Conservation (phyloP, 2,888 invertebrate species). For the Zeuzera pyrina region DNA sequence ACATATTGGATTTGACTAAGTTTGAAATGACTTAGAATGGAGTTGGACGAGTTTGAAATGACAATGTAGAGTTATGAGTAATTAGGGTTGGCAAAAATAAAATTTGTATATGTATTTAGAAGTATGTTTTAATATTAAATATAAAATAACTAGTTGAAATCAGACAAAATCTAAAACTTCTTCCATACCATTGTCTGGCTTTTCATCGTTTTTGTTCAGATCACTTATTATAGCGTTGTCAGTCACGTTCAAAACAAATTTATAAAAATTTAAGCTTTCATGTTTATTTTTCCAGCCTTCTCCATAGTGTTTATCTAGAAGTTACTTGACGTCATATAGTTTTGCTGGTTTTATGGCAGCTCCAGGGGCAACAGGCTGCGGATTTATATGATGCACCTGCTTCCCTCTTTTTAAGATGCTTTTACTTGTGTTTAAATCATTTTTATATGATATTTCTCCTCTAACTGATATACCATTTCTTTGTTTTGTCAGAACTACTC, state of each 20-base stretch:
- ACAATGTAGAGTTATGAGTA: background rate
- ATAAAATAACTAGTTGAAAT: background rate
- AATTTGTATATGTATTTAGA: background rate
- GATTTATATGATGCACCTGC: conserved; percentile 3
- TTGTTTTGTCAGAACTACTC: conserved; percentile 1
- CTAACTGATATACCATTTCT: conserved; percentile 4
- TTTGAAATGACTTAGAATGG: background rate
- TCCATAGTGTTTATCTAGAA: conserved; percentile 6
- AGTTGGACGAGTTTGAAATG: background rate
- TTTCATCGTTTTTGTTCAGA: background rate
- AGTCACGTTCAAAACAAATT: conserved; percentile 2
- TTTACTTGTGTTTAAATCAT: conserved; percentile 3
- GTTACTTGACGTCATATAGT: conserved; percentile 1
- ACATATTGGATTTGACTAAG: background rate
- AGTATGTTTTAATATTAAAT: background rate
- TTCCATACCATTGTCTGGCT: conserved; percentile 4
- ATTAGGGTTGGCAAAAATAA: background rate
- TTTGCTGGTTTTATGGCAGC: conserved; percentile 1
- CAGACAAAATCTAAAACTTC: conserved; percentile 10
- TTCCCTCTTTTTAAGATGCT: conserved; percentile 3
- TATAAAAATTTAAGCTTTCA: conserved; percentile 3
- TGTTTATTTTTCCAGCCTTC: conserved; percentile 4
- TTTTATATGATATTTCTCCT: conserved; percentile 6
- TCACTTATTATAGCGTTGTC: conserved; percentile 1
- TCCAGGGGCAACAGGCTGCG: background rate